phyloP scores from a whole-genome alignment of 1,140 invertebrate genomes.

The Zaprionus lachaisei region DNA sequence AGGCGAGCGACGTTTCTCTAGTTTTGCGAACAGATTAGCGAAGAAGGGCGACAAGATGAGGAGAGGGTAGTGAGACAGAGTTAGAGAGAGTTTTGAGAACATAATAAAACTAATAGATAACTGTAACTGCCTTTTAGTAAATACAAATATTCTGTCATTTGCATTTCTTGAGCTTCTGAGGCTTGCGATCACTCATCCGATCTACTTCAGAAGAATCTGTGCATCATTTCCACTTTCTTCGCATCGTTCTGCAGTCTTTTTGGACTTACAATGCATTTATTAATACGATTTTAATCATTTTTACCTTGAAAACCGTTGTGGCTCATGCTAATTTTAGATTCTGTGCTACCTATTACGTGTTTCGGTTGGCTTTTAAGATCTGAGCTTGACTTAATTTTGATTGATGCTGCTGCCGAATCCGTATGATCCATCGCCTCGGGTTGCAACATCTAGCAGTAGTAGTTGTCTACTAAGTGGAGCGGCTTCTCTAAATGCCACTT shows the following conservation, averaged over 20 bases:
- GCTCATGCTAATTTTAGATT: slow-evolving; percentile 35
- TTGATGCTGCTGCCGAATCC: slow-evolving; percentile 53
- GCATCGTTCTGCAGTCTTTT: not conserved
- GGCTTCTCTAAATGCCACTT: slow-evolving; percentile 26
- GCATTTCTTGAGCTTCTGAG: not conserved
- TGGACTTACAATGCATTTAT: slow-evolving; percentile 32
- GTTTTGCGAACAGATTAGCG: not conserved
- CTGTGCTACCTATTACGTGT: slow-evolving; percentile 37
- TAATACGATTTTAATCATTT: slow-evolving; percentile 72
- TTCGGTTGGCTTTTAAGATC: slow-evolving; percentile 32
- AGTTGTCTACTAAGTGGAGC: slow-evolving; percentile 35
- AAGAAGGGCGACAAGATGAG: no score
- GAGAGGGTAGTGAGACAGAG: not conserved
- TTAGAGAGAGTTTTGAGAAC: not conserved
- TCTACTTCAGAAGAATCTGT: slow-evolving; percentile 6
- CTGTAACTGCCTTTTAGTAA: not conserved
- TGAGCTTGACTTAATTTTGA: slow-evolving; percentile 67
- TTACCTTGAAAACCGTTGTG: slow-evolving; percentile 51
- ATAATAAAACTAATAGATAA: not conserved
- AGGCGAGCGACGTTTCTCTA: slow-evolving; percentile 48
- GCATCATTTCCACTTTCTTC: not conserved
- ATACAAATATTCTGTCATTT: not conserved
- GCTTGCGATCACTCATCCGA: not conserved
- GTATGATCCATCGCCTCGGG: slow-evolving; percentile 5
- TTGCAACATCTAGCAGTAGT: slow-evolving; percentile 21